Percentiles rank a stretch among this genome's conserved stretches.
These are phyloP conservation scores for Anagrus nilaparvatae DNA, from an alignment of 1,140 invertebrate genomes.

Conservation along the genomic window DNA sequence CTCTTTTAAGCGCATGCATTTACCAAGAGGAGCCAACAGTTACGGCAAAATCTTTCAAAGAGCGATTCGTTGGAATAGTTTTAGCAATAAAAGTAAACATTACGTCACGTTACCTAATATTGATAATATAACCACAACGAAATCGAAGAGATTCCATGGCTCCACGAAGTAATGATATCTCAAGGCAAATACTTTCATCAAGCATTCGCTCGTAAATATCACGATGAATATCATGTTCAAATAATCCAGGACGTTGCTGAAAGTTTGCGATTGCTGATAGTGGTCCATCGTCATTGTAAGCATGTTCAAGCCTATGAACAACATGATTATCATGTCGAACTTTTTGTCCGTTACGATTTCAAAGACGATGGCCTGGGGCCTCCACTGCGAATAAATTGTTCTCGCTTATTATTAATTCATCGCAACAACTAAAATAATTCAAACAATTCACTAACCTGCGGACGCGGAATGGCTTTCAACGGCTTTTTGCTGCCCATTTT, in stretches of 20 bases:
- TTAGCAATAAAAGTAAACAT: slow-evolving; percentile 37
- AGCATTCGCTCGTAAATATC: slow-evolving; percentile 95
- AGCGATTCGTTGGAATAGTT: slow-evolving; percentile 26
- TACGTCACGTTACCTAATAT: slow-evolving; percentile 74
- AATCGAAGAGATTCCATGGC: slow-evolving; percentile 99
- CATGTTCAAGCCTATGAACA: slow-evolving; percentile 98
- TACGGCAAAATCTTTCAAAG: not conserved
- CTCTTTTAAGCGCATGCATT: slow-evolving; percentile 11
- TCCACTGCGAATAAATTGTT: slow-evolving; percentile 73
- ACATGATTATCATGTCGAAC: slow-evolving; percentile 99
- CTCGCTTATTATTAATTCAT: not conserved
- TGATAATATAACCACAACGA: slow-evolving; percentile 96
- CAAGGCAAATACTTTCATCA: slow-evolving; percentile 94
- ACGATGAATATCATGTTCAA: slow-evolving; percentile 97
- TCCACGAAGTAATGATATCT: slow-evolving; percentile 97
- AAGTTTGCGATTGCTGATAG: slow-evolving; percentile 76
- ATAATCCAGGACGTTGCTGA: slow-evolving; percentile 75
- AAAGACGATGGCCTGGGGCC: slow-evolving; percentile 90
- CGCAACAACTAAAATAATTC: slow-evolving; percentile 1
- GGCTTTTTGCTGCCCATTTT: slow-evolving; percentile 98
- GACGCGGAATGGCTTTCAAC: slow-evolving; percentile 93
- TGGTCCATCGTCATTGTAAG: slow-evolving; percentile 97
- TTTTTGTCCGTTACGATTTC: slow-evolving; percentile 96
- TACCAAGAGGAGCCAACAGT: slow-evolving; percentile 31
- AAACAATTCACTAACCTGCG: slow-evolving; percentile 58